Evolutionary conservation across 2,888 invertebrate genomes (phyloP), one percentile per base, ranked within the genome.

Genomic region (Sipha maydis): DNA sequence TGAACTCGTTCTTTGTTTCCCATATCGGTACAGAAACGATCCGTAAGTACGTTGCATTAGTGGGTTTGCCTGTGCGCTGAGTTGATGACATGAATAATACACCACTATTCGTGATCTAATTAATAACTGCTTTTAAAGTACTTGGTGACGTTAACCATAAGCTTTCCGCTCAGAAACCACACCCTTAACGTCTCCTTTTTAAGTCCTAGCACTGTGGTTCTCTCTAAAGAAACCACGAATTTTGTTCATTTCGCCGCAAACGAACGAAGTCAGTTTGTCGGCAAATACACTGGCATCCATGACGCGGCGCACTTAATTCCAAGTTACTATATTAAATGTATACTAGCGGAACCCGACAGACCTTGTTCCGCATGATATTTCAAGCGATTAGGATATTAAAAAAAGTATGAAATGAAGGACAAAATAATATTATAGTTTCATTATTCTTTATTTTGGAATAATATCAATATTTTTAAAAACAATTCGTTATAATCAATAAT

Each of bases 91-190:
- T 79, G 78, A 79, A 71, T 78, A 78, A 78, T 85, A 34, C 85
- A 69, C 78, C 31, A 54, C 28, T 78, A 17, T 78, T 85, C 67
- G 78, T 19, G 34, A 38, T 71, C 79, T 86, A 86, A 86, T 79
- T 86, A 86, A 86, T 86, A 86, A 86, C 85, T 56, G 85, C 78
- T 86, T 79, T 86, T 86, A 71, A 86, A 86, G 54, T 48, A 78
- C 85, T 79, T 34, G 78, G 54, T 48, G 76, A 77, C 77, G 77
- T 67, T 85, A 31, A 28, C 77, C 77, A 9, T 77, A 85, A 86
- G 85, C 78, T 19, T 73, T 71, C 56, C 56, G 38, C 34, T 56
- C 56, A 56, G 79, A 86, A 86, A 79, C 78, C 71, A 54, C 71
- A 86, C 85, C n/a, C 79, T 79, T 54, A 48, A 67, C 67, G 85